Evolutionary conservation across 92 coral and sea anemone genomes (phyloP), one percentile per base, ranked within the genome.

Genomic region (Paramuricea clavata): DNA sequence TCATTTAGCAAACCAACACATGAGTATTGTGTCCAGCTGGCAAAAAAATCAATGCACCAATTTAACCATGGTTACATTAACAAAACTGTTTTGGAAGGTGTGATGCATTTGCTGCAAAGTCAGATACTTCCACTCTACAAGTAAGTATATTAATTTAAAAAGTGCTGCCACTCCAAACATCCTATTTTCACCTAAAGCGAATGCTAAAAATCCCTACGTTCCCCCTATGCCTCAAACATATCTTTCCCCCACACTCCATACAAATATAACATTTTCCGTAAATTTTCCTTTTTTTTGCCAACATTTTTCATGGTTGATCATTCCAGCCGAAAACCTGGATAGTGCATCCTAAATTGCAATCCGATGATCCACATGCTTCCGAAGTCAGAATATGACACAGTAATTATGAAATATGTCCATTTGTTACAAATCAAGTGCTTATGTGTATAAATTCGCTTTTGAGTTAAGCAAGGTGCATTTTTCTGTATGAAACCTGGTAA

Each of bases 11-110:
- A 68, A 68, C 74, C 74, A 68, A 68, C 41, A 68, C 74, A 26
- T 26, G 74, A 68, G 74, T 68, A 68, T 68, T 68, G 74, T 68
- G 41, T 25, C 74, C 74, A 68, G 74, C 74, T 68, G 42, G 74
- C 36, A 25, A 26, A 68, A 68, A 68, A 68, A 15, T 68, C 74
- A 68, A 68, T 68, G 74, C 74, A 68, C 35, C 74, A 68, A 68
- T 34, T 68, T 68, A 68, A 68, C 74, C 74, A 68, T 31, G 36
- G 74, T 68, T 68, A 34, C 39, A 68, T 68, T 68, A 68, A 68
- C 27, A 34, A 68, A 68, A 27, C 74, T 31, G 23, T 68, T 68
- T 8, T 68, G 74, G 74, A 68, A 68, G 74, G 25, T 68, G 74
- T 68, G 74, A 68, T 68, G 74, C 74, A 68, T 30, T 68, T 68